A percentile compares a stretch with the other conserved stretches of the same genome.
These are phyloP conservation scores for Halcyon senegalensis DNA, from an alignment of 2,113 vertebrate species.

Conservation along the genomic window DNA sequence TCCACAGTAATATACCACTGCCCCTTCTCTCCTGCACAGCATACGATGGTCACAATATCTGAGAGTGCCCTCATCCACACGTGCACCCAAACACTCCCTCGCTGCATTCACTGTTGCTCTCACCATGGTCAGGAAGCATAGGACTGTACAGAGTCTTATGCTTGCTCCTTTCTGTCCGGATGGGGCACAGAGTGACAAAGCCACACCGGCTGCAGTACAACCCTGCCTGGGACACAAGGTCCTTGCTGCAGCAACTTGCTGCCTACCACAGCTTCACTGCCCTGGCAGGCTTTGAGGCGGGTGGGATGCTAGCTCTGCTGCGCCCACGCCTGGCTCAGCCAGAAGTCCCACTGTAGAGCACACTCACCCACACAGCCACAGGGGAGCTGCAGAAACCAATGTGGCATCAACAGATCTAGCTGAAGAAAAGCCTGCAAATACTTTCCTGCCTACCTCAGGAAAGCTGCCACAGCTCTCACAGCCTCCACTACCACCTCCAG, in stretches of 20 bases:
- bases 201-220: neutral
- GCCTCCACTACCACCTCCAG: constrained; percentile 85
- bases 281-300: neutral
- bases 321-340: neutral
- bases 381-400: neutral
- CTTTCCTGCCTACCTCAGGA: constrained; percentile 83
- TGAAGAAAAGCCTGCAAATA: constrained; percentile 1
- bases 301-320: neutral
- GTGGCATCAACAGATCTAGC: neutral
- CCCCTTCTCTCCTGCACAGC: neutral
- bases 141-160: neutral
- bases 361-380: constrained; percentile 28
- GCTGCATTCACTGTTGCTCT: neutral
- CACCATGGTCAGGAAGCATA: neutral
- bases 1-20: neutral
- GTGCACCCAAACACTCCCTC: neutral
- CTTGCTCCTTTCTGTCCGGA: neutral
- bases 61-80: neutral
- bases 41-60: neutral
- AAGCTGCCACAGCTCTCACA: constrained; percentile 76
- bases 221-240: neutral
- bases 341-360: constrained; percentile 17
- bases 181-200: neutral
- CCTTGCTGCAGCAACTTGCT: neutral
- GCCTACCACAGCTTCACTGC: neutral